Percentiles rank a stretch among this genome's conserved stretches.
Conservation (phyloP, 2,113 vertebrate species). For the Phocoena sinus region DNA sequence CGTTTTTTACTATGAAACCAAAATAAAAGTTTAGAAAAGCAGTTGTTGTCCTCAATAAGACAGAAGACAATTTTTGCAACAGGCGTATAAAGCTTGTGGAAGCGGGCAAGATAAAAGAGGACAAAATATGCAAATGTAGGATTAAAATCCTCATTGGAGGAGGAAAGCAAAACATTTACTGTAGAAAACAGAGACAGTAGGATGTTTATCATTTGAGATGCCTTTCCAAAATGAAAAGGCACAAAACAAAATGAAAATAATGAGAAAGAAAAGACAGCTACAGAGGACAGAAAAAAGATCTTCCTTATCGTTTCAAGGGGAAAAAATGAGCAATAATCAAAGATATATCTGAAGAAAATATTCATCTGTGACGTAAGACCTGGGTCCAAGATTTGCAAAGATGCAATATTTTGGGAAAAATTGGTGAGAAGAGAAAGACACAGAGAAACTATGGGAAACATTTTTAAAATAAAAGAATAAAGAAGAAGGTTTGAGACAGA, state of each 20-base stretch:
- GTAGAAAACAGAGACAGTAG: background rate
- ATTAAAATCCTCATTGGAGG: background rate
- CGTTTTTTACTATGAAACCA: background rate
- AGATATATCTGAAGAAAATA: background rate
- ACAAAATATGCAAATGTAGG: background rate
- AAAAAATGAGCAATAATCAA: background rate
- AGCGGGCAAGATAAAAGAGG: background rate
- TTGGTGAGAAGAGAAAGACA: background rate
- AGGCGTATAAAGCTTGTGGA: background rate
- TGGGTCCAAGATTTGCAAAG: background rate
- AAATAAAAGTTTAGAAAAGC: slow-evolving; percentile 9
- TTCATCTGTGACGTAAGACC: background rate
- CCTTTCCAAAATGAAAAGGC: background rate
- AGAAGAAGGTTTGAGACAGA: background rate
- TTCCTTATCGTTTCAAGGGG: background rate
- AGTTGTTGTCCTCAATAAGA: background rate
- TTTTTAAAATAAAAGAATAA: background rate
- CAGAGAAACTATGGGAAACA: background rate
- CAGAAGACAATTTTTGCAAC: background rate
- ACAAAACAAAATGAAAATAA: background rate
- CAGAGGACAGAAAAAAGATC: background rate
- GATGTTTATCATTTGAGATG: background rate
- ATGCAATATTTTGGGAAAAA: background rate
- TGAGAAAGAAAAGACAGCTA: background rate
- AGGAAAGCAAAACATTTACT: background rate